phyloP scores from a whole-genome alignment of 2,113 vertebrate species.

The Gasterosteus aculeatus region DNA sequence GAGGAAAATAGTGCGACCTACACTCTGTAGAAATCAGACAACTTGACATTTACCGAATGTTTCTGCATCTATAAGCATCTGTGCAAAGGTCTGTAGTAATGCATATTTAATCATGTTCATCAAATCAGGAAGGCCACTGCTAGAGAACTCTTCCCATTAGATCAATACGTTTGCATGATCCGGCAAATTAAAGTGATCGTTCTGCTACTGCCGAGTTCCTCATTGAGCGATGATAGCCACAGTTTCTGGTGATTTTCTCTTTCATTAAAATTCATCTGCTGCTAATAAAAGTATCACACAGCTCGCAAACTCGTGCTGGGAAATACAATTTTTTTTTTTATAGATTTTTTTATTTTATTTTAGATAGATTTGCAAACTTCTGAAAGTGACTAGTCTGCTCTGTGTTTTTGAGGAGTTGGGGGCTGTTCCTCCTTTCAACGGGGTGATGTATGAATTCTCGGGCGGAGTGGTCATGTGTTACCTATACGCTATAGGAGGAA shows the following conservation, averaged over 20 bases:
- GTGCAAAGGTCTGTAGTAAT: slow-evolving; percentile 57
- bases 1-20: slow-evolving; percentile 20
- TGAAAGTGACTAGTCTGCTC: slow-evolving; percentile 43
- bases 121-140: slow-evolving; percentile 65
- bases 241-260: slow-evolving; percentile 32
- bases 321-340: background rate
- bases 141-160: slow-evolving; percentile 47
- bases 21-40: slow-evolving; percentile 45
- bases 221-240: slow-evolving; percentile 7
- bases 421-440: slow-evolving; percentile 54
- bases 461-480: slow-evolving; percentile 49
- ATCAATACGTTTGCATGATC: slow-evolving; percentile 69
- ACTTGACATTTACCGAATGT: slow-evolving; percentile 64
- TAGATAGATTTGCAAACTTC: slow-evolving; percentile 34
- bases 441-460: slow-evolving; percentile 61
- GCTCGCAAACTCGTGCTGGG: background rate
- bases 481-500: slow-evolving; percentile 61
- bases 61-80: slow-evolving; percentile 58
- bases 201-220: slow-evolving; percentile 27
- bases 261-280: slow-evolving; percentile 22
- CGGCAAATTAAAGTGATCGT: slow-evolving; percentile 47
- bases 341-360: no score
- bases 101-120: slow-evolving; percentile 67
- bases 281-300: slow-evolving; percentile 21
- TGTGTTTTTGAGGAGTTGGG: slow-evolving; percentile 39